Conservation (phyloP, 2,113 vertebrate species). For the Aramus guarauna region DNA sequence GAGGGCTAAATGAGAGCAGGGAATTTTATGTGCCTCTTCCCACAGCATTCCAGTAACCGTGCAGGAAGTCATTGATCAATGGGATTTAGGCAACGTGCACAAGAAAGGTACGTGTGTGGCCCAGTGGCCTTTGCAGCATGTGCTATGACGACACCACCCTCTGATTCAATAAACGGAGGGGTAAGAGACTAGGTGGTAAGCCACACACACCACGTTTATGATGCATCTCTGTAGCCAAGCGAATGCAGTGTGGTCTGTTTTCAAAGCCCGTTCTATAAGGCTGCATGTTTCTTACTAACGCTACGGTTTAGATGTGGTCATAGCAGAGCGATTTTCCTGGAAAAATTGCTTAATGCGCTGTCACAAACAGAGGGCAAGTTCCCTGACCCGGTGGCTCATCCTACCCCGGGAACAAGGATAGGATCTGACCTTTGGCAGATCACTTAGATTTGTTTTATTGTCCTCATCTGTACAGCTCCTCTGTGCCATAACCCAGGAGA, state of each 20-base stretch:
- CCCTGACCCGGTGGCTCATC: slow-evolving; percentile 26
- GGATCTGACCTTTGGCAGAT: not conserved
- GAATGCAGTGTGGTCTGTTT: not conserved
- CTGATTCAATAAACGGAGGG: slow-evolving; percentile 2
- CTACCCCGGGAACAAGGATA: not conserved
- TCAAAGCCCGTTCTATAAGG: not conserved
- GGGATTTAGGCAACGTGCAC: slow-evolving; percentile 38
- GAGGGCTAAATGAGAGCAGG: slow-evolving; percentile 59
- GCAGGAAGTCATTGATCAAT: slow-evolving; percentile 69
- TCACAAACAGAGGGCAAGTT: not conserved
- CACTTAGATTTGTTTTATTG: not conserved
- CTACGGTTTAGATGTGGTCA: slow-evolving; percentile 31
- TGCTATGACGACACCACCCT: not conserved
- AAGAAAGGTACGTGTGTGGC: slow-evolving; percentile 17
- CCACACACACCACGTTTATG: not conserved
- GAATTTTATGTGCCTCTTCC: slow-evolving; percentile 69
- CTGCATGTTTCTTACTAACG: not conserved
- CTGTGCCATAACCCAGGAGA: not conserved
- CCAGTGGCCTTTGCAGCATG: not conserved
- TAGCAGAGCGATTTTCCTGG: slow-evolving; percentile 24
- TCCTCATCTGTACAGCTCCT: not conserved
- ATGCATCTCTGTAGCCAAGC: not conserved
- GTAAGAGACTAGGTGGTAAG: slow-evolving; percentile 17
- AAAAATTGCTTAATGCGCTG: slow-evolving; percentile 27
- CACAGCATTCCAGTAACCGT: slow-evolving; percentile 63